Evolutionary conservation across 2,113 vertebrate species (phyloP), one percentile per base, ranked within the genome.

Genomic region (Mystacornis crossleyi): DNA sequence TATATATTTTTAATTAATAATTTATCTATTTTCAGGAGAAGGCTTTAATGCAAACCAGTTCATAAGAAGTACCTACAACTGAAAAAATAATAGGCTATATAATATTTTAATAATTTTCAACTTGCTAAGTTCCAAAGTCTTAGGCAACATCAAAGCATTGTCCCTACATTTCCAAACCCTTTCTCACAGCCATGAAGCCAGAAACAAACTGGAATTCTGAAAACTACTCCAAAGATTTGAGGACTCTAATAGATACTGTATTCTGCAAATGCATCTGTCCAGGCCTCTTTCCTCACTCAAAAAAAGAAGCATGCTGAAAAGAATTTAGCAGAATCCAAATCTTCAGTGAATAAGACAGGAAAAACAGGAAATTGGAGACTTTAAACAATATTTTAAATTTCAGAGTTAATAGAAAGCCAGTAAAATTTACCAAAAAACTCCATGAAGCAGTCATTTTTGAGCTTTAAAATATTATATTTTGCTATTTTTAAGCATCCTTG

Each of bases 371-470:
- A 64, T 19, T 2, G 6, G 28, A 65, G 8, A 57, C 10, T 60
- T 78, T 70, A 70, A 70, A 67, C 18, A 29, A 12, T 55, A 20
- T 48, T 88, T 81, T 36, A 57, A 61, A 28, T 65, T 40, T 70
- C 14, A 42, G 5, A 2, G 2, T 66, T 62, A 73, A 73, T 10
- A 73, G 29, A 81, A 81, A 57, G 9, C 1, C 2, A 54, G 58
- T 4, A 48, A 71, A 62, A 54, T 71, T 79, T 43, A 80, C 14
- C 4, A 12, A 66, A 89, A 71, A 86, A 21, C 2, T 1, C 21
- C 0, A 66, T 2, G 1, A 57, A 34, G 8, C 13, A 48, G 7
- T 12, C 1, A 78, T n/a, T 81, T 81, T 45, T 12, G 12, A 36
- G 26, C 4, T 42, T 81, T 40, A 25, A 71, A 66, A 9, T 55